A percentile compares a stretch with the other conserved stretches of the same genome.
Evolutionary conservation across 2,797 vertebrate species (phyloP).

Genomic region (Yasuhikotakia modesta): DNA sequence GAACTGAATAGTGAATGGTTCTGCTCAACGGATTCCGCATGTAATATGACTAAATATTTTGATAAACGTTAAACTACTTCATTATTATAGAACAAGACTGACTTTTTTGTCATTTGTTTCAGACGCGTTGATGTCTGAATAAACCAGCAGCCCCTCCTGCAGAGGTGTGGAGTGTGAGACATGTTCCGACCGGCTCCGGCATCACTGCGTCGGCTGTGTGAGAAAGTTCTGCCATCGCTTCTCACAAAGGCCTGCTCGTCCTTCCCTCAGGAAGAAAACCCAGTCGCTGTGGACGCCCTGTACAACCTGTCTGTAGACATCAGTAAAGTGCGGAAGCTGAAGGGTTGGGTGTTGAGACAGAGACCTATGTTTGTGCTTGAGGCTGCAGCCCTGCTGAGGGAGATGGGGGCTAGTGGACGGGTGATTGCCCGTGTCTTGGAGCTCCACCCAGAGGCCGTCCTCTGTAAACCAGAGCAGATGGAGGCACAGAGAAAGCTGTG

Average conservation of each 20-base stretch:
- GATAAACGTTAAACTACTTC: neutral
- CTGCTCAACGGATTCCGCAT: neutral
- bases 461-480: conserved; percentile 81
- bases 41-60: neutral
- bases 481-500: conserved; percentile 82
- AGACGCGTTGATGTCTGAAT: neutral
- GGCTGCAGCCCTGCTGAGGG: conserved; percentile 77
- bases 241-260: conserved; percentile 59
- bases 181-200: conserved; percentile 71
- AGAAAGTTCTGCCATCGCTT: conserved; percentile 44
- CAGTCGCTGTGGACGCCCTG: conserved; percentile 78
- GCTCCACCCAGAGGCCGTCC: conserved; percentile 86
- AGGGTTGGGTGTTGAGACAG: conserved; percentile 86
- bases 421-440: conserved; percentile 82
- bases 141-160: neutral
- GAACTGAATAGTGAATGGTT: no score
- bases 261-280: conserved; percentile 78
- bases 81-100: neutral
- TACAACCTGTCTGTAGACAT: conserved; percentile 84
- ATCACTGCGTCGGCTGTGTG: conserved; percentile 66
- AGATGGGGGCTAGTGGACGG: conserved; percentile 79
- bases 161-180: conserved; percentile 43
- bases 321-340: conserved; percentile 84
- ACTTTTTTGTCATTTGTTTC: conserved; percentile 15
- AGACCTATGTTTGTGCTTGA: conserved; percentile 83